Percentiles rank a stretch among this genome's conserved stretches.
These are phyloP conservation scores for Lasioglossum marginatum DNA, from an alignment of 2,888 invertebrate species.

Conservation along the genomic window DNA sequence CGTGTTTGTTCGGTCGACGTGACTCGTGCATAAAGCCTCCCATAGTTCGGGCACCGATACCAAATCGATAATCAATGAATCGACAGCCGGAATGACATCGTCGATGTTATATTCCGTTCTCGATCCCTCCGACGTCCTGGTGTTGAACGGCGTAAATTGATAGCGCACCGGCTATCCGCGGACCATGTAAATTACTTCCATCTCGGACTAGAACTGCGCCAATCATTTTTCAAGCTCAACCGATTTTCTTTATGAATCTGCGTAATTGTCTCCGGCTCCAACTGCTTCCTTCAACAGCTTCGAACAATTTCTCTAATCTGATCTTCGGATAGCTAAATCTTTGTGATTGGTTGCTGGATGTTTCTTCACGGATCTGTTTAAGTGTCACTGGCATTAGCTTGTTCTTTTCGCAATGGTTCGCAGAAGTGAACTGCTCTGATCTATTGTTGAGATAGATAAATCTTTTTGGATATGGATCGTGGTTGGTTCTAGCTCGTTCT, in stretches of 20 bases:
- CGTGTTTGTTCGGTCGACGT: constrained; percentile 69
- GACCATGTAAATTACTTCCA: constrained; percentile 32
- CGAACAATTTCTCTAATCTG: background rate
- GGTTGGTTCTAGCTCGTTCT: background rate
- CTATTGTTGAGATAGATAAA: background rate
- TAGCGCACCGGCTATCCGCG: constrained; percentile 20
- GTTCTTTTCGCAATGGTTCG: background rate
- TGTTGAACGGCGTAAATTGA: constrained; percentile 35
- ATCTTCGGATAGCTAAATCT: background rate
- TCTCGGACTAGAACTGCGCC: constrained; percentile 7
- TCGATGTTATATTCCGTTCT: constrained; percentile 48
- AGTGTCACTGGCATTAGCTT: background rate
- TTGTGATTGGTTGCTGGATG: background rate
- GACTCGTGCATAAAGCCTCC: constrained; percentile 65
- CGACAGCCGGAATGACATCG: constrained; percentile 58
- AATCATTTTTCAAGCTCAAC: background rate
- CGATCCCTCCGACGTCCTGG: constrained; percentile 38
- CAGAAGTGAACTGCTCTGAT: background rate
- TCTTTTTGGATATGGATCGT: background rate
- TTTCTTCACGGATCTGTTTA: background rate
- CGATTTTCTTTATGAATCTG: background rate
- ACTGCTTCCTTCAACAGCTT: background rate
- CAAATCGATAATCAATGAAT: constrained; percentile 71
- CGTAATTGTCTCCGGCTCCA: background rate
- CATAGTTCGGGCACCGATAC: constrained; percentile 53